Percentiles rank a stretch among this genome's conserved stretches.
Conservation (phyloP, 2,888 invertebrate genomes). For the Drosophila crucigera region DNA sequence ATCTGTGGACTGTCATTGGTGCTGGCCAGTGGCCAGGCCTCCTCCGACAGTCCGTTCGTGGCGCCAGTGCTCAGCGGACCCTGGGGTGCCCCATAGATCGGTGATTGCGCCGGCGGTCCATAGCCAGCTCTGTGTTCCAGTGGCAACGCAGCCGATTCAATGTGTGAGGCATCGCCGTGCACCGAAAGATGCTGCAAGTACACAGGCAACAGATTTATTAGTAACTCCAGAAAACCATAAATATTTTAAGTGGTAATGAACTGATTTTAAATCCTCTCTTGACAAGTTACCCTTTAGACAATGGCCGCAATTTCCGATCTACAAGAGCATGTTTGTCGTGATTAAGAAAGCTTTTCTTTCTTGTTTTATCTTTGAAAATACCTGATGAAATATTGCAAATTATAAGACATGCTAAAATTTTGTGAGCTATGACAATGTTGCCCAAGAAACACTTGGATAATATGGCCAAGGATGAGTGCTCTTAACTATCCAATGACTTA, state of each 20-base stretch:
- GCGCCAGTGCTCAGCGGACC: constrained; percentile 83
- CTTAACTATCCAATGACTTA: constrained; percentile 1
- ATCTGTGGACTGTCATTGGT: constrained; percentile 95
- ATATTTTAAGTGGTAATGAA: background rate
- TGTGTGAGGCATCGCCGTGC: constrained; percentile 91
- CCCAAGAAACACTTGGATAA: background rate
- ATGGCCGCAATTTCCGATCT: too few relatives aligned
- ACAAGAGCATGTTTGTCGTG: background rate
- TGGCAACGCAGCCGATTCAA: constrained; percentile 92
- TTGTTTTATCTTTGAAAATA: background rate
- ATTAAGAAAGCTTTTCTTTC: background rate
- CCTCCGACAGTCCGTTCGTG: constrained; percentile 88
- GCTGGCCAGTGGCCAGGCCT: constrained; percentile 95
- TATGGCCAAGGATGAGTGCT: background rate
- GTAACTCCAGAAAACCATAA: background rate
- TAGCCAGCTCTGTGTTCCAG: constrained; percentile 92
- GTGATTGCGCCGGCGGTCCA: constrained; percentile 88
- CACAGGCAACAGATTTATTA: background rate
- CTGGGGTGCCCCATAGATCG: constrained; percentile 85
- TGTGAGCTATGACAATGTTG: background rate
- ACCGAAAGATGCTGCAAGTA: constrained; percentile 88
- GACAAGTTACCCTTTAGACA: background rate
- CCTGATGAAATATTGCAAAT: background rate
- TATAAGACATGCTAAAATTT: background rate
- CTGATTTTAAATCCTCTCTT: background rate